Conservation (phyloP, 2,888 invertebrate species). For the Hyposoter didymator region DNA sequence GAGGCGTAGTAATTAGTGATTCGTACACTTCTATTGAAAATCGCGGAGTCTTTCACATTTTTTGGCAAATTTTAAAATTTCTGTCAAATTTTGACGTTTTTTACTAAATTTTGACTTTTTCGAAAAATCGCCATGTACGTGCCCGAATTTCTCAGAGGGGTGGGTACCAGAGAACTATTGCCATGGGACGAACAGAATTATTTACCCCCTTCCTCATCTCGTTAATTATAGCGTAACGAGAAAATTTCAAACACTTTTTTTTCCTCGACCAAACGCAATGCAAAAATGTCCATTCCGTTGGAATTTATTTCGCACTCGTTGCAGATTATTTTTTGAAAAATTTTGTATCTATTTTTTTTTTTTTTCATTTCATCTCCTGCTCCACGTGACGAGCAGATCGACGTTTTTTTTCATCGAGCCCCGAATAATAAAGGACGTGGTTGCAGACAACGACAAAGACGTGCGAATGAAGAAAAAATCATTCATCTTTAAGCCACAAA, state of each 20-base stretch:
- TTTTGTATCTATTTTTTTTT: neutral
- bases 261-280: neutral
- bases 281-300: neutral
- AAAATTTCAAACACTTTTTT: neutral
- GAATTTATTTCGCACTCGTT: neutral
- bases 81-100: too few relatives aligned
- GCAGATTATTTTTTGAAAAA: neutral
- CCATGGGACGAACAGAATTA: too few relatives aligned
- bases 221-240: neutral
- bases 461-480: conserved; percentile 1
- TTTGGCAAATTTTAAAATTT: too few relatives aligned
- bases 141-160: too few relatives aligned
- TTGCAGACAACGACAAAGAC: neutral
- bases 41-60: too few relatives aligned
- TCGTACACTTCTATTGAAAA: too few relatives aligned
- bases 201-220: too few relatives aligned
- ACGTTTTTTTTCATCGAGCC: neutral
- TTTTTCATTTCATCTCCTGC: neutral
- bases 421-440: neutral
- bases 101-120: too few relatives aligned
- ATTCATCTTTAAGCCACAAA: neutral
- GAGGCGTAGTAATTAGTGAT: too few relatives aligned
- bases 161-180: too few relatives aligned
- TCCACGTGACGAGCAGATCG: neutral
- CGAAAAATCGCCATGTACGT: too few relatives aligned